These are phyloP conservation scores for Lordiphosa mommai DNA, from an alignment of 1,140 invertebrate species.

Conservation along the genomic window DNA sequence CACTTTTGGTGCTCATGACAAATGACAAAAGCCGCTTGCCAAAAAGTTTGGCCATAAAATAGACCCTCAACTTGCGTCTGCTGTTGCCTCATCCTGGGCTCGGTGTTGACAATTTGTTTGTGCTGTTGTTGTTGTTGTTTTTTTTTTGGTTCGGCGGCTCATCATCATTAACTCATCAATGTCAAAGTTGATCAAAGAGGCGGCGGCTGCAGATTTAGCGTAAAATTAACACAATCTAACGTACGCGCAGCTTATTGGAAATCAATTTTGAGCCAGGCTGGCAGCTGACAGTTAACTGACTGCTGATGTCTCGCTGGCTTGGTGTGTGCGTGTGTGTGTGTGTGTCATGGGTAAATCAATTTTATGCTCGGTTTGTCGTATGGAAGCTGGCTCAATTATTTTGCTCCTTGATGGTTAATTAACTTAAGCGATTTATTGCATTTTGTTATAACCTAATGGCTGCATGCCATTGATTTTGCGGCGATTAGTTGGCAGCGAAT, in stretches of 20 bases:
- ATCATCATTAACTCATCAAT: conserved; percentile 77
- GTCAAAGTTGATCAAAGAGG: conserved; percentile 73
- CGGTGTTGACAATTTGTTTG: conserved; percentile 52
- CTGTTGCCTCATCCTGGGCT: not conserved
- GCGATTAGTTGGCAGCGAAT: conserved; percentile 10
- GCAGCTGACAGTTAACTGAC: conserved; percentile 25
- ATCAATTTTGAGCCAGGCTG: conserved; percentile 64
- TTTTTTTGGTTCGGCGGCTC: conserved; percentile 22
- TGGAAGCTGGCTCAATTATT: conserved; percentile 20
- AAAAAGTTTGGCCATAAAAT: conserved; percentile 57
- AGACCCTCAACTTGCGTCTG: conserved; percentile 1
- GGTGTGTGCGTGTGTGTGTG: conserved; percentile 20
- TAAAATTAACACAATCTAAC: conserved; percentile 74
- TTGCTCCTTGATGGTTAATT: conserved; percentile 33
- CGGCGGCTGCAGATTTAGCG: conserved; percentile 60
- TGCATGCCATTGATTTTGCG: conserved; percentile 15
- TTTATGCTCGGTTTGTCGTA: conserved; percentile 54
- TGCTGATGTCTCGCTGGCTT: conserved; percentile 7
- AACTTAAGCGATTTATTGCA: conserved; percentile 39
- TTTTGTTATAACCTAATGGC: conserved; percentile 21
- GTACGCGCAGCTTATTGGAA: conserved; percentile 55
- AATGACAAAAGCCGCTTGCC: conserved; percentile 53
- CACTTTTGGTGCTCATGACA: conserved; percentile 44
- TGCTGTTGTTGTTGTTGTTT: conserved; percentile 15
- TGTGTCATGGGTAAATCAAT: conserved; percentile 59